These are phyloP conservation scores for Misgurnus anguillicaudatus DNA, from an alignment of 2,113 vertebrate genomes.

Conservation along the genomic window DNA sequence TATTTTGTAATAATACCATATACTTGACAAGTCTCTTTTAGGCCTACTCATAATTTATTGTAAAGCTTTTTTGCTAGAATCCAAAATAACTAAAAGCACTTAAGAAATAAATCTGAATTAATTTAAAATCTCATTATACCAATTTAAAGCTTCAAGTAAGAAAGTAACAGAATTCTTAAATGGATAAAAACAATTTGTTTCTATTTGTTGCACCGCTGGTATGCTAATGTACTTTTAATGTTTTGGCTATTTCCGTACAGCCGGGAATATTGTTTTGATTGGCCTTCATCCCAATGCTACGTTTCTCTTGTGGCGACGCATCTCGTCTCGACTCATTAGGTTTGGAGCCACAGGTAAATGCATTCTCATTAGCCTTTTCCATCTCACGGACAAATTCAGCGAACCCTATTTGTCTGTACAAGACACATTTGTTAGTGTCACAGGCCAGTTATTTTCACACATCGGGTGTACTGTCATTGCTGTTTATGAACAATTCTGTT, in stretches of 20 bases:
- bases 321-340: slow-evolving; percentile 16
- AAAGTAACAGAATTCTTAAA: too few species aligned
- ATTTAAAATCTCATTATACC: too few species aligned
- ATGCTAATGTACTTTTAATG: not conserved
- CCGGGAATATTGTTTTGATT: not conserved
- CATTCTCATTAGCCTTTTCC: slow-evolving; percentile 20
- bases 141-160: too few species aligned
- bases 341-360: slow-evolving; percentile 19
- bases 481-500: not conserved
- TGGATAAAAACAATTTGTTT: not conserved
- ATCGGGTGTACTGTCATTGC: not conserved
- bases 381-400: not conserved
- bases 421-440: slow-evolving; percentile 4
- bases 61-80: too few species aligned
- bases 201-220: not conserved
- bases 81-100: too few species aligned
- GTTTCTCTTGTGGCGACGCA: not conserved
- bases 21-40: too few species aligned
- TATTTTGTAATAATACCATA: too few species aligned
- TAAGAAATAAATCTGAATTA: too few species aligned
- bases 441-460: slow-evolving; percentile 2
- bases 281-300: not conserved
- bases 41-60: too few species aligned
- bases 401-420: not conserved
- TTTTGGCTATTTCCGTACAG: not conserved